phyloP scores from a whole-genome alignment of 2,888 invertebrate genomes.

The Phytoseiulus persimilis region DNA sequence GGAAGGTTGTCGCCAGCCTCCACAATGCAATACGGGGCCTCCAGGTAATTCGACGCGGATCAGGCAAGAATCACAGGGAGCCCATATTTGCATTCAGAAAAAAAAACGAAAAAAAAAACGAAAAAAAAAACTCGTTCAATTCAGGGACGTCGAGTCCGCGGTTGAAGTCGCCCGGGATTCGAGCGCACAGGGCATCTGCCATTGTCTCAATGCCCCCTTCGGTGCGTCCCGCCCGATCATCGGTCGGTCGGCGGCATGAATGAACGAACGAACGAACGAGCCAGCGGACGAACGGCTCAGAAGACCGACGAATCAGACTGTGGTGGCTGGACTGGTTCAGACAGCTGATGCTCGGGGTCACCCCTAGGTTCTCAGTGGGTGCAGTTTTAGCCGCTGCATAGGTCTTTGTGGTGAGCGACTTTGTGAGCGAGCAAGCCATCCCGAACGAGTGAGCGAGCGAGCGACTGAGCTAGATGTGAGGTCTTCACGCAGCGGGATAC shows the following conservation, averaged over 20 bases:
- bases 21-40: background rate
- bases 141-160: background rate
- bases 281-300: background rate
- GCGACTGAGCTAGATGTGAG: background rate
- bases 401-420: background rate
- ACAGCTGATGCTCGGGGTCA: background rate
- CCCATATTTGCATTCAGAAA: background rate
- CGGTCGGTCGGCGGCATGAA: background rate
- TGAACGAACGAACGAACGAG: too few species aligned
- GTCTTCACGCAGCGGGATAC: background rate
- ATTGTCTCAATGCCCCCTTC: background rate
- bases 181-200: background rate
- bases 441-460: background rate
- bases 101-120: background rate
- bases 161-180: background rate
- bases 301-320: background rate
- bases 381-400: background rate
- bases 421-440: background rate
- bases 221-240: background rate
- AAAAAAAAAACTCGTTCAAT: background rate
- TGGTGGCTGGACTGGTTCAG: background rate
- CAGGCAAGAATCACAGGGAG: background rate
- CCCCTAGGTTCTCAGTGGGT: conserved; percentile 5
- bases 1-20: background rate
- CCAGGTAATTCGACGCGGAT: background rate